A percentile compares a stretch with the other conserved stretches of the same genome.
Conservation (phyloP, 2,797 vertebrate genomes). For the Helarctos malayanus region DNA sequence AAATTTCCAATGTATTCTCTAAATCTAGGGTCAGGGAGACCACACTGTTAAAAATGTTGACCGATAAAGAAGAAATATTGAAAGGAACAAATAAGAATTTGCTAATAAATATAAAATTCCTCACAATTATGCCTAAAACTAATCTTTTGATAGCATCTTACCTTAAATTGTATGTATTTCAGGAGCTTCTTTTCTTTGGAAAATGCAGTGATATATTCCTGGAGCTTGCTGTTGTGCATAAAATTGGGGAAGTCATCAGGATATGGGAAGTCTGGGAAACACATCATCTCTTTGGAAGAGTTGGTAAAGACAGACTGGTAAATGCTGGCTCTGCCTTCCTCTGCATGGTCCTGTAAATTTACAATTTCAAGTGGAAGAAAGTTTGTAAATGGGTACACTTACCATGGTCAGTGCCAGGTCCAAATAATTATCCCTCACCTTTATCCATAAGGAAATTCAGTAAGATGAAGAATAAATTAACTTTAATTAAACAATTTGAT, state of each 20-base stretch:
- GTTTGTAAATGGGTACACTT: not conserved
- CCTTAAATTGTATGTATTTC: conserved; percentile 91
- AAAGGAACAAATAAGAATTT: not conserved
- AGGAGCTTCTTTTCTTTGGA: conserved; percentile 91
- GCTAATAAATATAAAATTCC: not conserved
- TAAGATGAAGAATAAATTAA: not conserved
- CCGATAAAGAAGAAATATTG: not conserved
- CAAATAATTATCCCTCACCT: not conserved
- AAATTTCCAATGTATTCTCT: not conserved
- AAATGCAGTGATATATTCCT: conserved; percentile 92
- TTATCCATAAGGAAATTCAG: not conserved
- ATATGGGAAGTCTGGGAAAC: conserved; percentile 94
- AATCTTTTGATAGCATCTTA: conserved; percentile 78
- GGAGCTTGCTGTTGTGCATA: conserved; percentile 93
- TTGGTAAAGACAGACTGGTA: conserved; percentile 95
- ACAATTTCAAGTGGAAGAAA: not conserved
- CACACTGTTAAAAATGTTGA: not conserved
- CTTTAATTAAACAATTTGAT: not conserved
- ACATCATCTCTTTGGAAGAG: conserved; percentile 97
- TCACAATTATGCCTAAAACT: not conserved
- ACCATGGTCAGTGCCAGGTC: not conserved
- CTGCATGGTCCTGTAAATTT: conserved; percentile 89
- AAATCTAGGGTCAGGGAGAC: not conserved
- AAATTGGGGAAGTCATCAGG: conserved; percentile 93
- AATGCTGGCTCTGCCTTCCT: conserved; percentile 94